These are phyloP conservation scores for Echinarachnius parma DNA, from an alignment of 53 echinoderm and acorn worm species.

Conservation along the genomic window DNA sequence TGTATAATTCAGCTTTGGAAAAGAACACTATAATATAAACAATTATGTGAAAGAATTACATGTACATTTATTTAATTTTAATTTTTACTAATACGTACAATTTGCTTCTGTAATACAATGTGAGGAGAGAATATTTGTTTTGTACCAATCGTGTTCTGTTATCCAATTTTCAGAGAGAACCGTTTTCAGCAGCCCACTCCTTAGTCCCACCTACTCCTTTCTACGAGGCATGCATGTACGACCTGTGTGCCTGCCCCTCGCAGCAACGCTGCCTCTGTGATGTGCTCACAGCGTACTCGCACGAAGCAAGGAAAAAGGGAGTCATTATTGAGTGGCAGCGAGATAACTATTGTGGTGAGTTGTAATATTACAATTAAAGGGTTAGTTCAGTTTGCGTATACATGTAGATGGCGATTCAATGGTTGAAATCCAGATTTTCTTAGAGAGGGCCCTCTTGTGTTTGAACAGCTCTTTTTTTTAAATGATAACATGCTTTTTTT, in stretches of 20 bases:
- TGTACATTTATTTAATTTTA: not conserved
- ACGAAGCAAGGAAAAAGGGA: constrained; percentile 90
- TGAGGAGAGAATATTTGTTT: not conserved
- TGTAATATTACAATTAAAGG: too few relatives aligned
- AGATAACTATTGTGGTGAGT: constrained; percentile 88
- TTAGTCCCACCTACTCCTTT: constrained; percentile 71
- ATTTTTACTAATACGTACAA: not conserved
- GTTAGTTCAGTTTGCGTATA: not conserved
- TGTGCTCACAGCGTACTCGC: constrained; percentile 80
- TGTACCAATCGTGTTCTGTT: too few relatives aligned
- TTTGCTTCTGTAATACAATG: not conserved
- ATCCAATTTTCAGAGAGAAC: constrained; percentile 59
- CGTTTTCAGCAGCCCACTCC: constrained; percentile 79
- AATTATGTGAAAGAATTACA: not conserved
- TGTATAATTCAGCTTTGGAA: too few relatives aligned
- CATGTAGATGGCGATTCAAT: not conserved
- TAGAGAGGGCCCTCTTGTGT: too few relatives aligned
- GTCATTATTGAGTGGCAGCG: constrained; percentile 84
- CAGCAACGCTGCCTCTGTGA: constrained; percentile 87
- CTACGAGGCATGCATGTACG: constrained; percentile 89
- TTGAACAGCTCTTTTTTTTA: too few relatives aligned
- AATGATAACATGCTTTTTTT: too few relatives aligned
- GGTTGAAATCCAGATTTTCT: not conserved
- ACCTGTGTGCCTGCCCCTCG: constrained; percentile 88
- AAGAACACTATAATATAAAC: not conserved